phyloP scores from a whole-genome alignment of 2,888 invertebrate genomes.

The Himalopsyche tibetana region DNA sequence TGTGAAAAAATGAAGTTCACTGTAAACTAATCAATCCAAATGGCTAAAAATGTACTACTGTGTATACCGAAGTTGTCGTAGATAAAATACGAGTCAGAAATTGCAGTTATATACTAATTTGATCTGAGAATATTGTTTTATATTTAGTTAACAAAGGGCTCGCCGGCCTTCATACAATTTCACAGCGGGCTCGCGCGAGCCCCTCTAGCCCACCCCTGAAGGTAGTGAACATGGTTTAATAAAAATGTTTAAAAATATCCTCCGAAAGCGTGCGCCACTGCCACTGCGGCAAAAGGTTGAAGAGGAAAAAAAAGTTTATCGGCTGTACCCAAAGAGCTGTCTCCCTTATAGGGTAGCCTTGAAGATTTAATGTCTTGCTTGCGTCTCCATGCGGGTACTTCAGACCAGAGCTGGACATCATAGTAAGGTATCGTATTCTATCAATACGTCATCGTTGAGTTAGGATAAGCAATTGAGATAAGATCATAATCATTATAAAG shows the following conservation, averaged over 20 bases:
- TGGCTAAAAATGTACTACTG: too few species aligned
- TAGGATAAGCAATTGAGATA: not conserved
- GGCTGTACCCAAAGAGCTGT: conserved; percentile 30
- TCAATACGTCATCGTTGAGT: not conserved
- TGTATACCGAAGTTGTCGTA: too few species aligned
- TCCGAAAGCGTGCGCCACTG: not conserved
- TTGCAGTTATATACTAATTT: too few species aligned
- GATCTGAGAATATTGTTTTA: too few species aligned
- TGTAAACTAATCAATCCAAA: too few species aligned
- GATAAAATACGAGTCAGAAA: too few species aligned
- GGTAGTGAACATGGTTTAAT: not conserved
- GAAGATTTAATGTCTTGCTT: conserved; percentile 26
- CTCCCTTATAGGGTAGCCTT: not conserved
- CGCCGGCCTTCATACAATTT: too few species aligned
- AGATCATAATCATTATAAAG: too few species aligned
- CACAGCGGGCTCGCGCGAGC: too few species aligned
- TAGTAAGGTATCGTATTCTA: not conserved
- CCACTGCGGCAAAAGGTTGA: not conserved
- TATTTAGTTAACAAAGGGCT: too few species aligned
- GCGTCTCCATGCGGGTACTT: not conserved
- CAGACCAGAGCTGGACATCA: not conserved
- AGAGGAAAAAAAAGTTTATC: conserved; percentile 9
- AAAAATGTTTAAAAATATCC: not conserved
- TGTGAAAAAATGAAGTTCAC: too few species aligned
- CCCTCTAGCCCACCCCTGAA: too few species aligned